These are phyloP conservation scores for Varecia variegata DNA, from an alignment of 2,797 vertebrate genomes.

Conservation along the genomic window DNA sequence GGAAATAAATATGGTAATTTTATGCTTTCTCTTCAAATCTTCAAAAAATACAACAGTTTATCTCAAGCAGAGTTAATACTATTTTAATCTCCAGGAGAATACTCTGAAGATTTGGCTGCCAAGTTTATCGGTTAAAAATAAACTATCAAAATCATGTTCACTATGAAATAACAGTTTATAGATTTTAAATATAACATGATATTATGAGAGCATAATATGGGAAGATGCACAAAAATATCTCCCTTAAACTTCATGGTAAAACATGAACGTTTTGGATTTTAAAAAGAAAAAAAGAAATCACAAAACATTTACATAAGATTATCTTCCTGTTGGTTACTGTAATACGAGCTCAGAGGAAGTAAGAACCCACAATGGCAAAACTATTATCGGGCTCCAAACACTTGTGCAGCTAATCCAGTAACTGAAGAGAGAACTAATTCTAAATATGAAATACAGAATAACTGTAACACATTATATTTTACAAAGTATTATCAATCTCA, in stretches of 20 bases:
- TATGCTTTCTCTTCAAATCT: slow-evolving; percentile 43
- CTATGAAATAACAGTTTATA: neutral
- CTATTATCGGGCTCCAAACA: neutral
- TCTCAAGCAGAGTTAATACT: neutral
- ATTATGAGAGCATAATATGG: neutral
- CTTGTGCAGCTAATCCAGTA: neutral
- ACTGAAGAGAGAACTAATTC: slow-evolving; percentile 19
- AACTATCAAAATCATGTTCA: slow-evolving; percentile 9
- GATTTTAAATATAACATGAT: slow-evolving; percentile 23
- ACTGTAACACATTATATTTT: neutral
- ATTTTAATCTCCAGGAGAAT: slow-evolving; percentile 32
- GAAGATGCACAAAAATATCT: neutral
- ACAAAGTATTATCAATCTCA: neutral
- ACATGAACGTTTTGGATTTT: neutral
- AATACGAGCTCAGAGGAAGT: slow-evolving; percentile 1
- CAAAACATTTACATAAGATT: slow-evolving; percentile 32
- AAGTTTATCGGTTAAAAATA: slow-evolving; percentile 5
- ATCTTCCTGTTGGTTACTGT: neutral
- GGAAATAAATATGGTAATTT: slow-evolving; percentile 48
- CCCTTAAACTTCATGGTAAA: neutral
- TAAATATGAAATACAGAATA: slow-evolving; percentile 4
- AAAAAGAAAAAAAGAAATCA: neutral
- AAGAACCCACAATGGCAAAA: slow-evolving; percentile 7
- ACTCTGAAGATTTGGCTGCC: neutral
- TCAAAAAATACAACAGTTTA: neutral